A percentile compares a stretch with the other conserved stretches of the same genome.
phyloP scores from a whole-genome alignment of 2,888 invertebrate genomes.

The Hemicrepidius hirtus region DNA sequence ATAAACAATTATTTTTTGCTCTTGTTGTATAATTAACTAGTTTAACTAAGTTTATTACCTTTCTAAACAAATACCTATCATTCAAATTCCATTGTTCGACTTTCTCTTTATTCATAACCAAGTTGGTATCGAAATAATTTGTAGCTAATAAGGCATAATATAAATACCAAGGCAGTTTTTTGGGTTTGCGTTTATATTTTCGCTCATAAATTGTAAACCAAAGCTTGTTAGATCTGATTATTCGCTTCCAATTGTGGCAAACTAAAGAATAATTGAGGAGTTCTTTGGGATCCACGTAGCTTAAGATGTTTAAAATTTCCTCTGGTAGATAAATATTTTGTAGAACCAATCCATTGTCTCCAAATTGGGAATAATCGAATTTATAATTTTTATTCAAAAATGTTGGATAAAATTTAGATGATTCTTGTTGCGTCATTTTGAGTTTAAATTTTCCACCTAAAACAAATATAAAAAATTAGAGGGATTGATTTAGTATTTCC shows the following conservation, averaged over 20 bases:
- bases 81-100: no score
- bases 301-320: constrained; percentile 68
- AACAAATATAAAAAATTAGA: no score
- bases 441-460: no score
- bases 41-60: no score
- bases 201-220: constrained; percentile 37
- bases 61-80: no score
- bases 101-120: constrained; percentile 67
- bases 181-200: constrained; percentile 49
- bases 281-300: constrained; percentile 63
- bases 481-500: no score
- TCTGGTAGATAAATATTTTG: constrained; percentile 65
- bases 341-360: constrained; percentile 34
- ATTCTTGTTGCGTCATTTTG: no score
- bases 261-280: constrained; percentile 68
- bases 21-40: no score
- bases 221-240: constrained; percentile 62
- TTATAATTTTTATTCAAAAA: no score
- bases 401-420: no score
- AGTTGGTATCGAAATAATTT: constrained; percentile 68
- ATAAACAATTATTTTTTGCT: no score
- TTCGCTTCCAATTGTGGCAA: constrained; percentile 69
- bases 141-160: constrained; percentile 67
- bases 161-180: constrained; percentile 63
- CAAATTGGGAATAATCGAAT: no score